phyloP scores from a whole-genome alignment of 1,140 invertebrate genomes.

The Lutraria rhynchaena region DNA sequence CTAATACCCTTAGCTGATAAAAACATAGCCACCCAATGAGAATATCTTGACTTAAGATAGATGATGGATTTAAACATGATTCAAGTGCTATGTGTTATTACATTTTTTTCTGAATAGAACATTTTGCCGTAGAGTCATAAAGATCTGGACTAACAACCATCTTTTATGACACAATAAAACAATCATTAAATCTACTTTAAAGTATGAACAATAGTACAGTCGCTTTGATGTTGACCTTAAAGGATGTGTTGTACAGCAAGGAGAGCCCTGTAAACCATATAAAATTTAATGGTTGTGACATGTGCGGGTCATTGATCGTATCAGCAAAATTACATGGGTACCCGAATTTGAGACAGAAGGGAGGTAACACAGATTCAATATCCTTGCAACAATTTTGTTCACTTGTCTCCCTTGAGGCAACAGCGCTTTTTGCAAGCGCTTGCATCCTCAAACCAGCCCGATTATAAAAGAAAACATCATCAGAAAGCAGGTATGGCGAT shows the following conservation, averaged over 20 bases:
- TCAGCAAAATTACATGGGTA: not conserved
- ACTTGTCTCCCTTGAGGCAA: constrained; percentile 13
- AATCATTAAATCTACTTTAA: constrained; percentile 17
- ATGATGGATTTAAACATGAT: no score
- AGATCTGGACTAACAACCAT: not conserved
- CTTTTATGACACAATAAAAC: constrained; percentile 24
- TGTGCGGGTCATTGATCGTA: constrained; percentile 22
- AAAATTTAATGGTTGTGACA: constrained; percentile 42
- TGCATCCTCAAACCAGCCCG: no score
- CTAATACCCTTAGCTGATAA: no score
- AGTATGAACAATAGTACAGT: constrained; percentile 29
- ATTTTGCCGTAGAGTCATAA: constrained; percentile 11
- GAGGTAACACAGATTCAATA: not conserved
- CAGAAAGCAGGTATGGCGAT: no score
- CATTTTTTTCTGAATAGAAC: no score
- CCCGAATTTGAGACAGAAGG: not conserved
- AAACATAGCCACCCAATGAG: no score
- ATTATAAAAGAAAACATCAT: no score
- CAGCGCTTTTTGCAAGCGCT: no score
- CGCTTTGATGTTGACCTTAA: constrained; percentile 47
- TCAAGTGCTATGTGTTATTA: no score
- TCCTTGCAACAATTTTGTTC: not conserved
- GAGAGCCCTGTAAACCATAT: constrained; percentile 28
- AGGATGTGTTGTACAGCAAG: not conserved
- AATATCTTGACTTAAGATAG: no score